Percentiles rank a stretch among this genome's conserved stretches.
These are phyloP conservation scores for Trachelus troglodyta DNA, from an alignment of 2,888 invertebrate genomes.

Conservation along the genomic window DNA sequence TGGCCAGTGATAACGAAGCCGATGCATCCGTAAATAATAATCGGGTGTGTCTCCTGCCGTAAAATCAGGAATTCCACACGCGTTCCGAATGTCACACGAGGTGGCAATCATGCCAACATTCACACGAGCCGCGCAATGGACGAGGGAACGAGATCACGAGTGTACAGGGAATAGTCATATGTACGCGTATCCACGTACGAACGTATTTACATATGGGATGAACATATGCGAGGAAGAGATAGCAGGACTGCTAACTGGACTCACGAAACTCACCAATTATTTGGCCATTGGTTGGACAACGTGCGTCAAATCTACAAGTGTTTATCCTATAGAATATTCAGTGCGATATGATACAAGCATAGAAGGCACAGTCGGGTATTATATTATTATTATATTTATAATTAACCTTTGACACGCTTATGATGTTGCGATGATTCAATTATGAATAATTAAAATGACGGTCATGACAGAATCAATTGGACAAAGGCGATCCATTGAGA, in stretches of 20 bases:
- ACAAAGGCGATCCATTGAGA: background rate
- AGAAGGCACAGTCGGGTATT: background rate
- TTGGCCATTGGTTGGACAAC: constrained; percentile 62
- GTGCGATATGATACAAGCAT: background rate
- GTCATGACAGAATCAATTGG: background rate
- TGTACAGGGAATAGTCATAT: background rate
- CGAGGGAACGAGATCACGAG: background rate
- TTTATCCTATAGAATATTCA: constrained; percentile 41
- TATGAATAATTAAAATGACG: background rate
- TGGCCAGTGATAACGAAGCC: background rate
- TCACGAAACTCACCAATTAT: constrained; percentile 63
- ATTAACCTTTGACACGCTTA: background rate
- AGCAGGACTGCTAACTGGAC: constrained; percentile 39
- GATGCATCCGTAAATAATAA: background rate
- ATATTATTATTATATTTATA: constrained; percentile 3
- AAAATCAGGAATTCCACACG: constrained; percentile 60
- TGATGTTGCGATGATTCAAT: background rate
- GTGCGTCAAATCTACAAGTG: constrained; percentile 65
- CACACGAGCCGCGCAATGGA: constrained; percentile 33
- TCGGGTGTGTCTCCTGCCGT: background rate
- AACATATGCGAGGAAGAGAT: constrained; percentile 13
- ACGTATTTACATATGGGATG: constrained; percentile 3
- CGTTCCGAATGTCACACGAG: constrained; percentile 51
- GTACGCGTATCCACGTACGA: background rate
- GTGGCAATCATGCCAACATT: constrained; percentile 64